Evolutionary conservation across 2,888 invertebrate genomes (phyloP), one percentile per base, ranked within the genome.

Genomic region (Endomychus coccineus): DNA sequence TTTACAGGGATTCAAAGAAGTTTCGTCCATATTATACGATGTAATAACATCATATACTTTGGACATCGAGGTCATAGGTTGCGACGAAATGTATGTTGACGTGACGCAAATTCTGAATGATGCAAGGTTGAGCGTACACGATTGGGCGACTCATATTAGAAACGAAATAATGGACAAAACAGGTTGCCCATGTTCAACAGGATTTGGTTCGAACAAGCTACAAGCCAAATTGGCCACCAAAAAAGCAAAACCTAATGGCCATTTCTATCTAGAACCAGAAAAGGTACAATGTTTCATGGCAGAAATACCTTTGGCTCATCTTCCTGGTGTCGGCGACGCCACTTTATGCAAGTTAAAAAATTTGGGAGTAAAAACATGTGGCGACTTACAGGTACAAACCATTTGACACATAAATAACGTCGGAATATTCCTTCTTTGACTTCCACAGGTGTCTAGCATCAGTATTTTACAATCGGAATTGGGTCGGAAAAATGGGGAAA

Each of bases 51-150:
- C 55, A 2, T 89, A 84, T 51, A 95, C 95, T 1, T 70, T 92
- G 45, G 82, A 92, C 51, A 88, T 97, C 44, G 94, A 96, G 67
- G 95, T 96, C 24, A 92, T 96, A 0, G 96, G 96, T 57, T 96
- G 96, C 67, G 97, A 98, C 69, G 97, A 98, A 72, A 85, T 97
- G 87, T 89, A 89, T 67, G 86, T 92, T 2, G 91, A 97, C 62
- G 78, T 90, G 44, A 83, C 83, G 1, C 77, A 80, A 29, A 59
- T 96, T 13, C 62, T 95, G 12, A 64, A 71, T n/a, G 71, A 77
- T 40, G 68, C 81, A 1, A 69, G 74, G 34, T 63, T 83, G 1
- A 71, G 74, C 44, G 79, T 83, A 0, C 68, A 80, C 55, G 74
- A 83, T 45, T 87, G 96, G 71, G 89, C 94, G 1, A 67, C 71